Percentiles rank a stretch among this genome's conserved stretches.
phyloP scores from a whole-genome alignment of 2,113 vertebrate species.

The Toxotes chatareus region DNA sequence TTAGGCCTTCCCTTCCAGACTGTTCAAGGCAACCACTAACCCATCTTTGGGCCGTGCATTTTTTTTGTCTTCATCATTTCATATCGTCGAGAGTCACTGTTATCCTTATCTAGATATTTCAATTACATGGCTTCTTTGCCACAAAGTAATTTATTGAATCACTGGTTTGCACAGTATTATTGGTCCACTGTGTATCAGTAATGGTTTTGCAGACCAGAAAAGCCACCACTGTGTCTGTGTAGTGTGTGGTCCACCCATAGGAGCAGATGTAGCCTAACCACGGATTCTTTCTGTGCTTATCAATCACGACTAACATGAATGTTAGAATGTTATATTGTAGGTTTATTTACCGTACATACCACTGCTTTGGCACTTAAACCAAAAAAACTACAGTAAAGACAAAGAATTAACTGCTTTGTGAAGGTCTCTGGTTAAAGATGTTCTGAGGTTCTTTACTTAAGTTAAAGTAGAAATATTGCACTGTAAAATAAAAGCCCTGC shows the following conservation, averaged over 20 bases:
- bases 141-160: conserved; percentile 74
- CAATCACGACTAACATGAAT: conserved; percentile 20
- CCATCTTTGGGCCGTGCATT: conserved; percentile 66
- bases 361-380: background rate
- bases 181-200: conserved; percentile 50
- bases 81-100: conserved; percentile 75
- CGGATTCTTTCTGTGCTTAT: conserved; percentile 24
- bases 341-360: conserved; percentile 4
- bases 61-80: conserved; percentile 76
- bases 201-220: conserved; percentile 54
- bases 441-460: background rate
- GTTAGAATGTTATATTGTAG: background rate
- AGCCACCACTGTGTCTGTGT: conserved; percentile 24
- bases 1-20: conserved; percentile 78
- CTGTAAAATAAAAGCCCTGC: background rate
- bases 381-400: background rate
- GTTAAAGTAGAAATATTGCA: background rate
- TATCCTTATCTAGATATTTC: conserved; percentile 79
- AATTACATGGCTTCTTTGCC: conserved; percentile 69
- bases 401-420: background rate
- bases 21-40: conserved; percentile 81
- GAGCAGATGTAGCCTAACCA: conserved; percentile 12
- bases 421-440: background rate
- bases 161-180: conserved; percentile 62
- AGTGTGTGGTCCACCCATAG: conserved; percentile 25